A percentile compares a stretch with the other conserved stretches of the same genome.
Evolutionary conservation across 92 coral and sea anemone species (phyloP).

Genomic region (Umimayanthus chanpuru): DNA sequence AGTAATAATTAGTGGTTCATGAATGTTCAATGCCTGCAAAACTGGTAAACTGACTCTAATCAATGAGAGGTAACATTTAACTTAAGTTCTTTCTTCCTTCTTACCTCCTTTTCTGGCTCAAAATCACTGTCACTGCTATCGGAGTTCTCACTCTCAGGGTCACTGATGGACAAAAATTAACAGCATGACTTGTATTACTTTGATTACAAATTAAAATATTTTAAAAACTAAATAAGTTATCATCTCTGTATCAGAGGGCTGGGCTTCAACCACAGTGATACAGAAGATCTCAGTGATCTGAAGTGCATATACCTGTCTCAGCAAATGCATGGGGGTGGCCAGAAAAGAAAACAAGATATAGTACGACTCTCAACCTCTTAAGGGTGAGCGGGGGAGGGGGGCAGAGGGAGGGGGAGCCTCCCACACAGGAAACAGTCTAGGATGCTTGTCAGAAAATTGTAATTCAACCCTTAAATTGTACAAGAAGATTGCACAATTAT

Average conservation of each 20-base stretch:
- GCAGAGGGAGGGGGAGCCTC: no score
- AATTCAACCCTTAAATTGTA: no score
- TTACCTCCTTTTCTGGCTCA: slow-evolving; percentile 99
- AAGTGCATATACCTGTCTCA: no score
- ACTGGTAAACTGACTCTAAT: neutral
- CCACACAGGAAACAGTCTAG: no score
- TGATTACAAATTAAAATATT: neutral
- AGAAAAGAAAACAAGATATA: neutral
- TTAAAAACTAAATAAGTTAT: no score
- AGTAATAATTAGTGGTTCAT: no score
- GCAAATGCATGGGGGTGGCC: neutral
- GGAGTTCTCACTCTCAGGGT: slow-evolving; percentile 90
- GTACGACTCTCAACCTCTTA: neutral
- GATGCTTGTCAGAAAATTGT: no score
- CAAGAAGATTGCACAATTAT: no score
- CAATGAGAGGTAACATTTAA: neutral
- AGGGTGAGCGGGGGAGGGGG: neutral
- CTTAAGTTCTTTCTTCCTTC: neutral
- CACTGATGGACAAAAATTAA: slow-evolving; percentile 50
- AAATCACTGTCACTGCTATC: slow-evolving; percentile 99
- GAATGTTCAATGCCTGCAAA: neutral
- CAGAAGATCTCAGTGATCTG: no score
- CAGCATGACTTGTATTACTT: neutral
- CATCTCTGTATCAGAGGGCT: no score
- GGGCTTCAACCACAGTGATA: no score